Base-by-base conservation (phyloP, 2,113 vertebrate species). In the Cygnus atratus region DNA sequence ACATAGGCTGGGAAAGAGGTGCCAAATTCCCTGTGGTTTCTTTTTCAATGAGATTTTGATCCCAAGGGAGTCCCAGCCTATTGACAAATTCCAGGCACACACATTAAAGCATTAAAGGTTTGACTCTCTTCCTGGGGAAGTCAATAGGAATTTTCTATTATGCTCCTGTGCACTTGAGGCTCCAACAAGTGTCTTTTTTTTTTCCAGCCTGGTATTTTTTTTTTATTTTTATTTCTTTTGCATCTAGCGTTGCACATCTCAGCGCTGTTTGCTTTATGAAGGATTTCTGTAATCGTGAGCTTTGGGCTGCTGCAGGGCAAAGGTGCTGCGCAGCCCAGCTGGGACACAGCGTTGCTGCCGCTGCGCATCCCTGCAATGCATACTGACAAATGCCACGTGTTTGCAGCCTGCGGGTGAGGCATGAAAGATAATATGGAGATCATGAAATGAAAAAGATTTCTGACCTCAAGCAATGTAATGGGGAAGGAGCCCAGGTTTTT, bases 1-100 rank as follows among this genome's bases (percentile, higher is more conserved):
- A 92, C 44, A 46, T 84, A 79, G 77, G 48, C 92, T 84, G 48
- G 70, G 62, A 77, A 88, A 82, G 44, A 76, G 84, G 71, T 82
- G 92, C 93, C 88, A 93, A 91, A 92, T 95, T 94, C 91, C 86
- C 77, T 71, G 92, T 79, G 84, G 62, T 93, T 88, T 76, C 84
- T 88, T 84, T 92, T 92, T 91, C 92, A 96, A 37, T 96, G 95
- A 94, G 93, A 91, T 82, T 91, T 92, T 3, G 28, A 63, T 93
- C 88, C 92, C 3, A 15, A 79, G 92, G 77, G 93, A 78, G 76
- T 90, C 93, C 76, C 73, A 87, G 80, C 48, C 61, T 88, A n/a
- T 78, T 87, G 88, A 96, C 70, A 78, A 94, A 93, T 92, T 86
- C 80, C 66, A 71, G 84, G 57, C 92, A 82, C 84, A 82, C 25